Percentiles rank a stretch among this genome's conserved stretches.
These are phyloP conservation scores for Drosophila demipolita DNA, from an alignment of 2,888 invertebrate genomes.

Conservation along the genomic window DNA sequence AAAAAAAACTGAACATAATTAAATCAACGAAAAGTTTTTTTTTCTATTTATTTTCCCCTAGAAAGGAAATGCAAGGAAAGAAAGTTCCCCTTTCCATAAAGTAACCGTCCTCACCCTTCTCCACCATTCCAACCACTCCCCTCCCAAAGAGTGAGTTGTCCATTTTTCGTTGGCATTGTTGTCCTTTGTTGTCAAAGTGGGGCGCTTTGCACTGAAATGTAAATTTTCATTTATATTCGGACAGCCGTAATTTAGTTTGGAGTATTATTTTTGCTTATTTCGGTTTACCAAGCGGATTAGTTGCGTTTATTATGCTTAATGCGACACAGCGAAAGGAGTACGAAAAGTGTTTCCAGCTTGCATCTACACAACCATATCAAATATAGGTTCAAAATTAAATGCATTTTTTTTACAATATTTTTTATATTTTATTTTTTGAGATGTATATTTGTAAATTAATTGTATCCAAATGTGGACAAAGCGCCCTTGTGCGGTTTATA, in stretches of 20 bases:
- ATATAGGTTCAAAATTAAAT: background rate
- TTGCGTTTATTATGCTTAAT: constrained; percentile 10
- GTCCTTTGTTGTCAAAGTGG: constrained; percentile 28
- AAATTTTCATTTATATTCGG: constrained; percentile 47
- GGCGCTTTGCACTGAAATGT: constrained; percentile 38
- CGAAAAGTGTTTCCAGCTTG: background rate
- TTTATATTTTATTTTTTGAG: background rate
- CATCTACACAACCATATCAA: background rate
- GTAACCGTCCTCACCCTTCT: background rate
- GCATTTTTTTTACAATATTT: background rate
- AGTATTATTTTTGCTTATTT: constrained; percentile 48
- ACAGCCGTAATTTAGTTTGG: constrained; percentile 43
- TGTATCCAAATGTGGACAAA: no score
- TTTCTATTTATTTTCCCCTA: constrained; percentile 1
- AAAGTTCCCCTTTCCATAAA: background rate
- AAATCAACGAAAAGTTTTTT: constrained; percentile 52
- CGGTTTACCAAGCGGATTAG: constrained; percentile 45
- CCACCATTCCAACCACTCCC: background rate
- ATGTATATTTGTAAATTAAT: background rate
- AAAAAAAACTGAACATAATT: constrained; percentile 42
- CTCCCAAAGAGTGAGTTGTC: constrained; percentile 23
- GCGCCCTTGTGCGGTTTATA: background rate
- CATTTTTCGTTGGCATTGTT: constrained; percentile 48
- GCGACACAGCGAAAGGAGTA: background rate
- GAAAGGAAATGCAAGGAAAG: constrained; percentile 5